These are phyloP conservation scores for Caenorhabditis sp. DNA, from an alignment of 2,888 invertebrate genomes.

Conservation along the genomic window DNA sequence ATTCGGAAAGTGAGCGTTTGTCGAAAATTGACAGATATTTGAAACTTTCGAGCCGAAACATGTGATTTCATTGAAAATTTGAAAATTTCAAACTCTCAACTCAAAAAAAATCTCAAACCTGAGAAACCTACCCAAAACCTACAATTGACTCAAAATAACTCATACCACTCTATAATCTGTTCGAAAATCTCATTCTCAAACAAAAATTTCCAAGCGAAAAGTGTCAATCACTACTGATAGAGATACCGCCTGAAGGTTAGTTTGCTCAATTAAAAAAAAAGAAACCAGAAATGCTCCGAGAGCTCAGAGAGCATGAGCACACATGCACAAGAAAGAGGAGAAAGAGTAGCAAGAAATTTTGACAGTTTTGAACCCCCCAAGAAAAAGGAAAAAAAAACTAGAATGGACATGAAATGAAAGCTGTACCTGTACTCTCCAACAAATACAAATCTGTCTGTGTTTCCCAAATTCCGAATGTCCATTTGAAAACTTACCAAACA, in stretches of 20 bases:
- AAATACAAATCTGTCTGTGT: background rate
- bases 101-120: background rate
- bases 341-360: too few relatives aligned
- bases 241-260: background rate
- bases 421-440: background rate
- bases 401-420: background rate
- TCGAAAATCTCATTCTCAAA: background rate
- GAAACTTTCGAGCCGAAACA: too few relatives aligned
- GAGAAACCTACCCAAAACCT: background rate
- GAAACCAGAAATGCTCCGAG: slow-evolving; percentile 46
- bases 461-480: background rate
- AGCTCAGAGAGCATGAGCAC: slow-evolving; percentile 25
- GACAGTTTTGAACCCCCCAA: slow-evolving; percentile 51
- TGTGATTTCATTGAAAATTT: background rate
- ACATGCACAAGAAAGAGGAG: background rate
- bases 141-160: background rate
- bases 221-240: slow-evolving; percentile 1
- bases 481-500: background rate
- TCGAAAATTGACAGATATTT: too few relatives aligned
- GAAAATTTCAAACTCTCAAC: background rate
- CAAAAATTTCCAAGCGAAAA: background rate
- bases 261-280: slow-evolving; percentile 9
- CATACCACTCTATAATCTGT: background rate
- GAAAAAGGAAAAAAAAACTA: background rate
- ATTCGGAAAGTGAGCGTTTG: too few relatives aligned